phyloP scores from a whole-genome alignment of 2,888 invertebrate species.

The Lypha dubia region DNA sequence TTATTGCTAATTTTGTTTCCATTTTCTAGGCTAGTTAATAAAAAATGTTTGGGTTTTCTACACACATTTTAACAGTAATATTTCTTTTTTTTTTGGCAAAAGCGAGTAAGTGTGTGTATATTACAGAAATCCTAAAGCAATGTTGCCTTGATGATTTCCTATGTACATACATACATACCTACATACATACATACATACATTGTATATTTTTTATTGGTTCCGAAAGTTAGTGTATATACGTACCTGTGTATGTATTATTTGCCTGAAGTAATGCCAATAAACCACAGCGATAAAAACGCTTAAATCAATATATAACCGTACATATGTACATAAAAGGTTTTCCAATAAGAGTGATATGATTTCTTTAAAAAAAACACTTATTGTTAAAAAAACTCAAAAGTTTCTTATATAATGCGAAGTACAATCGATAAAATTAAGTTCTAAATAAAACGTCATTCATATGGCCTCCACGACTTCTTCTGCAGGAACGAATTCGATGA shows the following conservation, averaged over 20 bases:
- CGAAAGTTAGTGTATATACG: not conserved
- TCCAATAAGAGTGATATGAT: too few species aligned
- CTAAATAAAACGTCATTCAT: too few species aligned
- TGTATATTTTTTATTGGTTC: constrained; percentile 18
- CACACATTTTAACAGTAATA: constrained; percentile 48
- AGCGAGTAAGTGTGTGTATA: not conserved
- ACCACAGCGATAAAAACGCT: not conserved
- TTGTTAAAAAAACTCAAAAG: too few species aligned
- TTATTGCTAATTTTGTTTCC: constrained; percentile 34
- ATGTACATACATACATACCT: too few species aligned
- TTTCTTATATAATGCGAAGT: too few species aligned
- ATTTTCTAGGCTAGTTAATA: constrained; percentile 69
- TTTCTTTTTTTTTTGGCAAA: constrained; percentile 17
- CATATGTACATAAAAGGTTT: too few species aligned
- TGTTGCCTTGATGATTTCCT: constrained; percentile 64
- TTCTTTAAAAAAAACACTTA: too few species aligned
- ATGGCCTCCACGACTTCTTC: too few species aligned
- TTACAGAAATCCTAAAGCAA: constrained; percentile 37
- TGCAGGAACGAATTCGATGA: too few species aligned
- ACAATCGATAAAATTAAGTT: too few species aligned
- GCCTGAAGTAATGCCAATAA: constrained; percentile 19
- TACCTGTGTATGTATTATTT: constrained; percentile 19
- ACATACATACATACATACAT: too few species aligned
- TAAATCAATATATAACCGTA: not conserved
- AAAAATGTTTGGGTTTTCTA: constrained; percentile 59